Percentiles rank a stretch among this genome's conserved stretches.
These are phyloP conservation scores for Apodemia zela DNA, from an alignment of 2,888 invertebrate species.

Conservation along the genomic window DNA sequence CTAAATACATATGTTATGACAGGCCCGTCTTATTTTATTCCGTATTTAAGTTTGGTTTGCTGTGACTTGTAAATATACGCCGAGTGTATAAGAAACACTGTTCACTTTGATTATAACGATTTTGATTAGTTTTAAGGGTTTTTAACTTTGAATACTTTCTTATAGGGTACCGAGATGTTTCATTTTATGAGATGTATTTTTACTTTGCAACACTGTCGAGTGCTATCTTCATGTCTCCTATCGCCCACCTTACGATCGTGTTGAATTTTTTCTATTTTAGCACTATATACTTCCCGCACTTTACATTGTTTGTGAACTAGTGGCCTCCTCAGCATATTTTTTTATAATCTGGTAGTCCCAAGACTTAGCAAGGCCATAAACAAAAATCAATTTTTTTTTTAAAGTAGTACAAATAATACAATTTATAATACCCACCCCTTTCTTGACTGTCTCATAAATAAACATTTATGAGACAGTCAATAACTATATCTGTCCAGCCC, in stretches of 20 bases:
- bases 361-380: no score
- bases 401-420: no score
- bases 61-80: constrained; percentile 18
- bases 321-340: no score
- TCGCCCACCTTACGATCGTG: background rate
- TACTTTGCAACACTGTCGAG: constrained; percentile 1
- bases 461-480: no score
- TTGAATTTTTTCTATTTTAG: no score
- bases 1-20: constrained; percentile 21
- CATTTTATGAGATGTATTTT: background rate
- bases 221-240: background rate
- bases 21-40: constrained; percentile 28
- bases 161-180: background rate
- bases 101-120: constrained; percentile 13
- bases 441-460: no score
- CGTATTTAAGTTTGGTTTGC: constrained; percentile 15
- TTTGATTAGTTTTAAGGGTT: constrained; percentile 20
- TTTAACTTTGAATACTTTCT: constrained; percentile 14
- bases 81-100: background rate
- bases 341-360: no score
- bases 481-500: no score
- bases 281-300: no score
- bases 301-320: no score
- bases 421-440: no score
- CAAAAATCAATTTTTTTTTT: no score